These are phyloP conservation scores for Peromyscus attwateri DNA, from an alignment of 2,797 vertebrate genomes.

Conservation along the genomic window DNA sequence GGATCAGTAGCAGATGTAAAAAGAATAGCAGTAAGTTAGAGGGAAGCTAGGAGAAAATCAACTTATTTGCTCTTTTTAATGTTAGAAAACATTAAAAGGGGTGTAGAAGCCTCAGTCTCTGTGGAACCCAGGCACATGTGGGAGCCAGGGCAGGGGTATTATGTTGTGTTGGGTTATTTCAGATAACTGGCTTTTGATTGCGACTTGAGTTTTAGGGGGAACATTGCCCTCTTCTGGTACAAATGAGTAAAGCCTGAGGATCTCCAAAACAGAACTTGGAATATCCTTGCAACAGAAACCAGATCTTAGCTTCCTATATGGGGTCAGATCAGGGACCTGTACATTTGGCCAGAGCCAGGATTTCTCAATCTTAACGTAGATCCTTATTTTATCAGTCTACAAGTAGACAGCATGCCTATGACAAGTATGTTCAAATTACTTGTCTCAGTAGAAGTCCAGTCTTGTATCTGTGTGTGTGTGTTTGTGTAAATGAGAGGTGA, in stretches of 20 bases:
- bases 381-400: not conserved
- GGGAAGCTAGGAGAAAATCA: not conserved
- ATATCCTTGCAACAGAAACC: not conserved
- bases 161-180: not conserved
- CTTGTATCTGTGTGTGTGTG: not conserved
- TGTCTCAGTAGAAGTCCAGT: not conserved
- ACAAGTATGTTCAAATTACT: not conserved
- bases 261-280: not conserved
- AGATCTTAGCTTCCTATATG: rapidly evolving
- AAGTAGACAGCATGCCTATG: not conserved
- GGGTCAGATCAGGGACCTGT: not conserved
- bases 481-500: not conserved
- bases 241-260: not conserved
- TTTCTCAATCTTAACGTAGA: not conserved
- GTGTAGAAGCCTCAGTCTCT: not conserved
- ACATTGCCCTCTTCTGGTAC: conserved; percentile 61
- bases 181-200: not conserved
- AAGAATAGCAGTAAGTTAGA: not conserved
- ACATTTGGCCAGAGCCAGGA: not conserved
- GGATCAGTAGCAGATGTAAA: not conserved
- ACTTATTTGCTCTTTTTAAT: not conserved
- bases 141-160: not conserved
- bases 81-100: not conserved
- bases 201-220: conserved; percentile 50
- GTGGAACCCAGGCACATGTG: not conserved